phyloP scores from a whole-genome alignment of 2,113 vertebrate genomes.

The Etia nguti region DNA sequence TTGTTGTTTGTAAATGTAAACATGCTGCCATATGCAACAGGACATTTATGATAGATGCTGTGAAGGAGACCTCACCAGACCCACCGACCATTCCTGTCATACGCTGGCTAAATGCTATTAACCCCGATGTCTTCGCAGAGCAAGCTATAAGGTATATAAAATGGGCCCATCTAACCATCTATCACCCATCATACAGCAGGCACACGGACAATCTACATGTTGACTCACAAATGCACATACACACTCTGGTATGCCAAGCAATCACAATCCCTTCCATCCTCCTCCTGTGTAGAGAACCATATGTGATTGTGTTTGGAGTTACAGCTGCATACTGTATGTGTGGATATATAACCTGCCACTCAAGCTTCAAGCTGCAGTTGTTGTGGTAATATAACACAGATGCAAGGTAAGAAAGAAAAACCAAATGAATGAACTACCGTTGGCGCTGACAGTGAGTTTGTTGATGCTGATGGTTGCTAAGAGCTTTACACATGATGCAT shows the following conservation, averaged over 20 bases:
- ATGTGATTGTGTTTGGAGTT: conserved; percentile 17
- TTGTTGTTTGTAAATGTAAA: not conserved
- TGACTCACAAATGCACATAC: not conserved
- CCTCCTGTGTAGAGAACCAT: not conserved
- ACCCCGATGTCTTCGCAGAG: conserved; percentile 68
- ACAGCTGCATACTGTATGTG: not conserved
- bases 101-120: conserved; percentile 80
- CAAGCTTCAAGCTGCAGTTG: conserved; percentile 9
- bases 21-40: conserved; percentile 53
- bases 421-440: not conserved
- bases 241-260: not conserved
- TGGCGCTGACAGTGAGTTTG: conserved; percentile 27
- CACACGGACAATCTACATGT: not conserved
- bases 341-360: conserved; percentile 1
- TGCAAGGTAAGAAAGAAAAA: conserved; percentile 7
- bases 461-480: conserved; percentile 36
- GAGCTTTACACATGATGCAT: conserved; percentile 23
- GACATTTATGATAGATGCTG: conserved; percentile 67
- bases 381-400: conserved; percentile 34
- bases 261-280: conserved; percentile 18
- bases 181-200: not conserved
- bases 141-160: conserved; percentile 59
- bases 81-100: conserved; percentile 35
- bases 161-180: conserved; percentile 16
- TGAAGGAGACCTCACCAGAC: conserved; percentile 24